These are phyloP conservation scores for Anableps anableps DNA, from an alignment of 2,797 vertebrate species.

Conservation along the genomic window DNA sequence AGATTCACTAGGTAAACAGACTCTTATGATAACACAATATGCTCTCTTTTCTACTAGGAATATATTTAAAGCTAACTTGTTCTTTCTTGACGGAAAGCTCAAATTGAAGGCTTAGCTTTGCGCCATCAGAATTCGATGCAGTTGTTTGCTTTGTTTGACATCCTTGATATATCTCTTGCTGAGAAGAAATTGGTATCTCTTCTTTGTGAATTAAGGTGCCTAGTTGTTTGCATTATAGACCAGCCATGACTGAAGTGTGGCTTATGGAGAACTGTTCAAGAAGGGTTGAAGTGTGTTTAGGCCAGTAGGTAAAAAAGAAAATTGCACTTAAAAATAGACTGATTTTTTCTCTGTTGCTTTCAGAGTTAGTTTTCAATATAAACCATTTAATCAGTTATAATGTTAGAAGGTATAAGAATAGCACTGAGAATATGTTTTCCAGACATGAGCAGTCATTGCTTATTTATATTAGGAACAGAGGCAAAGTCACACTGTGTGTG, in stretches of 20 bases:
- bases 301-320: constrained; percentile 33
- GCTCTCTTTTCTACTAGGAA: constrained; percentile 71
- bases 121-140: constrained; percentile 72
- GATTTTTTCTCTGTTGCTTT: neutral
- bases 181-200: constrained; percentile 79
- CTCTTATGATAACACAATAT: constrained; percentile 75
- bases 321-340: constrained; percentile 8
- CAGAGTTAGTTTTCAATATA: neutral
- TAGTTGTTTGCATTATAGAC: constrained; percentile 73
- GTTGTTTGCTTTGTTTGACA: constrained; percentile 84
- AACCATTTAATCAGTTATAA: no score
- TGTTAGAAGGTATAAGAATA: no score
- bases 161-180: constrained; percentile 77
- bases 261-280: constrained; percentile 31
- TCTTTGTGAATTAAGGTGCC: constrained; percentile 73
- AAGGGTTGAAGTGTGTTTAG: constrained; percentile 51
- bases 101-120: constrained; percentile 80
- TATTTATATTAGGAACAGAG: no score
- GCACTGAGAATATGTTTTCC: no score
- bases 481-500: no score
- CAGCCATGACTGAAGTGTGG: constrained; percentile 34
- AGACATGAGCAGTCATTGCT: no score
- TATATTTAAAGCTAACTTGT: constrained; percentile 77
- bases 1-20: constrained; percentile 84
- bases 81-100: constrained; percentile 65